These are phyloP conservation scores for Rhingia campestris DNA, from an alignment of 2,888 invertebrate species.

Conservation along the genomic window DNA sequence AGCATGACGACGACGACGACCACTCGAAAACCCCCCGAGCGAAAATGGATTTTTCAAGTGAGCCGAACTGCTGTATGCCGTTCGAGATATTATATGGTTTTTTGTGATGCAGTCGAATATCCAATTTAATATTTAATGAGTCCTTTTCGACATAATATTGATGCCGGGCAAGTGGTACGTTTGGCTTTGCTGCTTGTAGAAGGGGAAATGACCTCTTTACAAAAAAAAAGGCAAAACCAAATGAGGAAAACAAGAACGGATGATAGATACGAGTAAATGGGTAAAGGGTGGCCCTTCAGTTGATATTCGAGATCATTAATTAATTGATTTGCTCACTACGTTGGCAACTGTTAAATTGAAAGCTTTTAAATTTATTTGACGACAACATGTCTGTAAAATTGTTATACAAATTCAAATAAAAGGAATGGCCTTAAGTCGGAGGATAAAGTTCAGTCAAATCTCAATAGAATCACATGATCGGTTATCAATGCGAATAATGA, in stretches of 20 bases:
- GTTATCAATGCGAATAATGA: no score
- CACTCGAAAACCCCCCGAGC: conserved; percentile 51
- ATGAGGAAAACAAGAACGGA: neutral
- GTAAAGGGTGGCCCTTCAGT: neutral
- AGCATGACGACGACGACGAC: conserved; percentile 57
- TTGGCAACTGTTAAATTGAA: no score
- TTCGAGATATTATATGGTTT: conserved; percentile 1
- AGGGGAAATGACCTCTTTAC: conserved; percentile 17
- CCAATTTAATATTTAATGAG: conserved; percentile 70
- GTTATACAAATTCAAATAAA: no score
- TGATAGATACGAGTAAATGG: neutral
- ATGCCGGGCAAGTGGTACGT: conserved; percentile 57
- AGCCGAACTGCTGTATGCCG: conserved; percentile 14
- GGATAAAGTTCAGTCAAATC: no score
- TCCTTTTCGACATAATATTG: conserved; percentile 65
- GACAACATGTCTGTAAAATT: no score
- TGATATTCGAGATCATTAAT: neutral
- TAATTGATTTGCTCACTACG: no score
- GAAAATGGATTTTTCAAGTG: conserved; percentile 69
- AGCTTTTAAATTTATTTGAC: no score
- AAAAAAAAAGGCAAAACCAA: neutral
- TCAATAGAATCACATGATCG: no score
- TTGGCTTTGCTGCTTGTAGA: conserved; percentile 9
- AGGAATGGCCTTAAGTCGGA: no score
- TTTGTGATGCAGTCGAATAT: conserved; percentile 34